A percentile compares a stretch with the other conserved stretches of the same genome.
These are phyloP conservation scores for Oreochromis grahami DNA, from an alignment of 2,797 vertebrate genomes.

Conservation along the genomic window DNA sequence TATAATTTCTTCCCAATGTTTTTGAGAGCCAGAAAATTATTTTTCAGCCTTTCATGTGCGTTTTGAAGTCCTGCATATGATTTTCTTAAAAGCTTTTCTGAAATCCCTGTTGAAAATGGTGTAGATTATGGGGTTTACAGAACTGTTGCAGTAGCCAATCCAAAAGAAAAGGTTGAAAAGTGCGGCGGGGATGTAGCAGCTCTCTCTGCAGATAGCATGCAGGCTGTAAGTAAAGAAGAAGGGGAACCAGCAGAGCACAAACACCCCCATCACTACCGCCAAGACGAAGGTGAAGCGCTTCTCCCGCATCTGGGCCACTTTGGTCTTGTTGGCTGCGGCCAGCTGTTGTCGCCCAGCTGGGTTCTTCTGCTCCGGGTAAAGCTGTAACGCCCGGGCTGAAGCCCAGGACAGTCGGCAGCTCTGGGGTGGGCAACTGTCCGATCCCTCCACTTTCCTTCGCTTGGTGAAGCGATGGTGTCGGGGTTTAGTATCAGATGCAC, in stretches of 20 bases:
- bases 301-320: conserved; percentile 82
- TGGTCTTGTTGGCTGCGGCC: conserved; percentile 73
- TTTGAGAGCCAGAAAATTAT: not conserved
- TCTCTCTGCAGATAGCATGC: conserved; percentile 77
- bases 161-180: conserved; percentile 84
- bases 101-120: conserved; percentile 85
- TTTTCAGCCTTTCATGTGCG: conserved; percentile 39
- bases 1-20: not conserved
- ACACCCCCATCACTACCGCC: conserved; percentile 83
- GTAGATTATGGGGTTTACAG: conserved; percentile 83
- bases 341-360: conserved; percentile 48
- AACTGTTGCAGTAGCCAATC: conserved; percentile 86
- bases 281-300: conserved; percentile 83
- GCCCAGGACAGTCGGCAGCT: conserved; percentile 78
- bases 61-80: conserved; percentile 72
- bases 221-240: conserved; percentile 86
- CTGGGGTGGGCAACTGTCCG: conserved; percentile 70
- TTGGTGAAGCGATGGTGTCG: conserved; percentile 72
- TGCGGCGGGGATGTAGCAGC: conserved; percentile 75
- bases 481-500: conserved; percentile 66
- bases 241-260: conserved; percentile 84
- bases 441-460: conserved; percentile 72
- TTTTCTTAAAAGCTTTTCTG: conserved; percentile 82
- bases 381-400: conserved; percentile 66
- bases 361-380: conserved; percentile 64